Percentiles rank a stretch among this genome's conserved stretches.
These are phyloP conservation scores for Nixonia krombeini DNA, from an alignment of 1,140 invertebrate species.

Conservation along the genomic window DNA sequence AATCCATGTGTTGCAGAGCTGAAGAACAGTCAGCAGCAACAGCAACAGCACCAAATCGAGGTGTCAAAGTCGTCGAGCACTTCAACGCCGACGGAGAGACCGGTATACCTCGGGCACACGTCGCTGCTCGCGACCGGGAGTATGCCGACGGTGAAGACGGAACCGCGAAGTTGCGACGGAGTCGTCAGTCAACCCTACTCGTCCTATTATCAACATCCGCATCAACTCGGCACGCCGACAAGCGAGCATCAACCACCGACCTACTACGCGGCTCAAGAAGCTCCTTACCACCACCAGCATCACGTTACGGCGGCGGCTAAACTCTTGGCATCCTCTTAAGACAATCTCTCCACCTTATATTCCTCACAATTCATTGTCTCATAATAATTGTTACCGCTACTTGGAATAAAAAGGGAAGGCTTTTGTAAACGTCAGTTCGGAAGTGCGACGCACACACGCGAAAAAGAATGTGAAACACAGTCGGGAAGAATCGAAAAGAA, in stretches of 20 bases:
- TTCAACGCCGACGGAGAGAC: conserved; percentile 56
- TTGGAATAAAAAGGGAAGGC: no score
- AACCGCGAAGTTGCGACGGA: conserved; percentile 68
- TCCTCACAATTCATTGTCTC: no score
- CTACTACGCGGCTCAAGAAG: conserved; percentile 65
- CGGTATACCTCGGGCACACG: conserved; percentile 67
- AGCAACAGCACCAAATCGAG: conserved; percentile 63
- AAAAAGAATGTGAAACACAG: no score
- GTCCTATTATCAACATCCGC: conserved; percentile 68
- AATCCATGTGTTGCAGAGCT: conserved; percentile 56
- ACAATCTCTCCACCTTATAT: no score
- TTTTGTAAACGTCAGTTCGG: no score
- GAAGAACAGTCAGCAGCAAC: conserved; percentile 55
- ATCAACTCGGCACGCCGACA: conserved; percentile 61
- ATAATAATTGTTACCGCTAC: no score
- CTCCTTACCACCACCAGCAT: conserved; percentile 82
- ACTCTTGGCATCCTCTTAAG: conserved; percentile 83
- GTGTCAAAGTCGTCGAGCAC: conserved; percentile 53
- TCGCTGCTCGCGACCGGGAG: conserved; percentile 60
- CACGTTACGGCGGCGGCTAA: conserved; percentile 85
- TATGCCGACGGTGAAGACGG: conserved; percentile 67
- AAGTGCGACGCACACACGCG: no score
- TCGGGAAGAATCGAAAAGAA: no score
- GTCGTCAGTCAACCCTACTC: conserved; percentile 64
- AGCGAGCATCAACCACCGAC: conserved; percentile 65